phyloP scores from a whole-genome alignment of 2,113 vertebrate species.

The Microcebus griseorufus region DNA sequence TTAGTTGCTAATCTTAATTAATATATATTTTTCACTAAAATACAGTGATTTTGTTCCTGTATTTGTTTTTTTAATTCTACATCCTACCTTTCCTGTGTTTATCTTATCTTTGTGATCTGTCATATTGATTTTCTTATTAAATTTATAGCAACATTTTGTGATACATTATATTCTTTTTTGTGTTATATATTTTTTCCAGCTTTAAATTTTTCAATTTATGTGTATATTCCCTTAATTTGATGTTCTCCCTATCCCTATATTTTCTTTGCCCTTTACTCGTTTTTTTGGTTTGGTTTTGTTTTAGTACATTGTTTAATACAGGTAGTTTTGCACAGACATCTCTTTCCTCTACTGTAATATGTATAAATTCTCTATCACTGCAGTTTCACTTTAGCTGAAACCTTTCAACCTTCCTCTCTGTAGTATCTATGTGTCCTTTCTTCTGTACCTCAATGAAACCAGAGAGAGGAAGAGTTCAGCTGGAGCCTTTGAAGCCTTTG shows the following conservation, averaged over 20 bases:
- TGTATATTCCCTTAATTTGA: too few species aligned
- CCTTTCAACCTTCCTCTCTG: neutral
- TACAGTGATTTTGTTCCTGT: neutral
- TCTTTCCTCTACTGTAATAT: neutral
- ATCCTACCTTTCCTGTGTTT: neutral
- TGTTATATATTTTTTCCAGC: neutral
- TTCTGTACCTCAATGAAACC: fast-evolving
- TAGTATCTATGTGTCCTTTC: neutral
- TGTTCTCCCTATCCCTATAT: neutral
- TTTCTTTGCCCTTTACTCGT: neutral
- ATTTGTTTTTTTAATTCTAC: neutral
- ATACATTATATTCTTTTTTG: neutral
- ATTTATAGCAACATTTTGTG: neutral
- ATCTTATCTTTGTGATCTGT: neutral
- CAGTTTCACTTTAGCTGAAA: neutral
- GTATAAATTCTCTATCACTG: neutral
- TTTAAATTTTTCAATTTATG: neutral
- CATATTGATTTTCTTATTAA: neutral
- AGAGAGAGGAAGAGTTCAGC: neutral
- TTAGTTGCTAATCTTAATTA: neutral
- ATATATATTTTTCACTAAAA: neutral
- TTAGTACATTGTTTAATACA: too few species aligned
- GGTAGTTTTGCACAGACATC: neutral
- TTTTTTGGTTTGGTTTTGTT: neutral
- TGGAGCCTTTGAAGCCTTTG: neutral